Conservation (phyloP, 2,797 vertebrate genomes). For the Tolypeutes matacus region DNA sequence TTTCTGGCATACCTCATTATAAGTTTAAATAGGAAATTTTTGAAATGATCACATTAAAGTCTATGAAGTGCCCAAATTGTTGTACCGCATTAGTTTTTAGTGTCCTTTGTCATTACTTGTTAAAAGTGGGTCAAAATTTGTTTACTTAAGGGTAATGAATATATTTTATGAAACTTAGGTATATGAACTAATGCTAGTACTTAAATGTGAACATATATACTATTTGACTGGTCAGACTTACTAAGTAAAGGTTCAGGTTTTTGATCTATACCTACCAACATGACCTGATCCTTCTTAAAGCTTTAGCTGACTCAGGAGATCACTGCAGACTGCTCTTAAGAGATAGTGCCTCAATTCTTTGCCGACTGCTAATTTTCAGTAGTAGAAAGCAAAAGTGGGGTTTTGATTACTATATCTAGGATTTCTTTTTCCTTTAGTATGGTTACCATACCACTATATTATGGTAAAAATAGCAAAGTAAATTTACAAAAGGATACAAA, state of each 20-base stretch:
- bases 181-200: background rate
- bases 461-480: conserved; percentile 36
- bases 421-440: conserved; percentile 52
- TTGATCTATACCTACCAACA: conserved; percentile 22
- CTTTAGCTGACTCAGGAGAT: conserved; percentile 35
- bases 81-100: conserved; percentile 47
- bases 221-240: background rate
- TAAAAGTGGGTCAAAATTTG: conserved; percentile 25
- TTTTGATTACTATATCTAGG: conserved; percentile 2
- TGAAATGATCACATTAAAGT: conserved; percentile 48
- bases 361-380: background rate
- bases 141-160: background rate
- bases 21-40: background rate
- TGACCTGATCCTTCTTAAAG: conserved; percentile 61
- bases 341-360: background rate
- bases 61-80: conserved; percentile 23
- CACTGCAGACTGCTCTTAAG: background rate
- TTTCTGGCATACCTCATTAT: conserved; percentile 38
- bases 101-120: conserved; percentile 39
- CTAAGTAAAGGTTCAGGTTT: conserved; percentile 48
- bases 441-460: conserved; percentile 30
- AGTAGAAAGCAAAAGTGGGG: background rate
- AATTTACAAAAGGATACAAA: background rate
- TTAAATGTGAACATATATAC: conserved; percentile 8
- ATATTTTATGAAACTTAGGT: background rate